Evolutionary conservation across 2,113 vertebrate genomes (phyloP), one percentile per base, ranked within the genome.

Genomic region (Lophotis ruficrista): DNA sequence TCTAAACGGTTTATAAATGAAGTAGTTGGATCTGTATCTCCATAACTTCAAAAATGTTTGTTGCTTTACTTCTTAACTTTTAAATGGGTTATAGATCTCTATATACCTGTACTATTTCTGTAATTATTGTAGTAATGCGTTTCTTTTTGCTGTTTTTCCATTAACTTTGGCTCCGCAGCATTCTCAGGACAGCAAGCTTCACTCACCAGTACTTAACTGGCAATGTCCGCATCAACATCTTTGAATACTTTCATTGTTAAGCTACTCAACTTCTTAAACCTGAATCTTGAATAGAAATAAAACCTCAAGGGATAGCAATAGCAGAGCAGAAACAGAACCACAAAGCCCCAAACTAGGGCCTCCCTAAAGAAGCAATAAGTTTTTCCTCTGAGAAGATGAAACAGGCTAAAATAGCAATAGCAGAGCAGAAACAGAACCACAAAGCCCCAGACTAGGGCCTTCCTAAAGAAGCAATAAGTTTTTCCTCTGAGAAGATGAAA

Each of bases 11-110:
- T 57, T 61, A 22, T 38, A 89, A 76, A 45, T 54, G 2, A 77
- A 77, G 27, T 60, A 61, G 10, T 21, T 51, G 16, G 83, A 70
- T 35, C 30, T 66, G 9, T 61, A 48, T 57, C 17, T 90, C 62
- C 7, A 1, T 31, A 43, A 71, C 1, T 10, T 5, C 2, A 4
- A 22, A 28, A 65, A 22, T 31, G 3, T 30, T 84, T 5, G 1
- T 18, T 73, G 2, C 4, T 89, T 85, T 53, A 61, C 21, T n/a
- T 89, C 61, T 60, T n/a, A 61, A 5, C 12, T 90, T 89, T 22
- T 48, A 19, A 66, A 47, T 9, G 12, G 7, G 3, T 43, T 79
- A 25, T 22, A 2, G 20, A n/a, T 35, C 12, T 53, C 10, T 28
- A 48, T 14, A 12, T 27, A 73, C 10, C 25, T 70, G 15, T 11